These are phyloP conservation scores for Aphrophora alni DNA, from an alignment of 2,888 invertebrate genomes.

Conservation along the genomic window DNA sequence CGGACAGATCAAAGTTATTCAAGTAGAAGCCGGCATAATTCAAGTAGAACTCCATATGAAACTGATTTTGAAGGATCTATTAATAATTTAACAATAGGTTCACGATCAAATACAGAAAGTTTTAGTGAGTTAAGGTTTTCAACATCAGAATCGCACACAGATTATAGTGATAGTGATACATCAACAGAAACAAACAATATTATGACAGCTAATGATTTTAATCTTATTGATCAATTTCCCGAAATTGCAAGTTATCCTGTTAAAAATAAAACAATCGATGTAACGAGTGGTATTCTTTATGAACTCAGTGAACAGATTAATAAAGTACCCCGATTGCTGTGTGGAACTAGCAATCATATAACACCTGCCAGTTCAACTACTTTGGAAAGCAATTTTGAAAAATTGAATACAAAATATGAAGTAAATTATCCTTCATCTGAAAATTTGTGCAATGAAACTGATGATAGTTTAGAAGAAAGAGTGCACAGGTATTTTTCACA, in stretches of 20 bases:
- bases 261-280: conserved; percentile 16
- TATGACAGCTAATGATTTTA: background rate
- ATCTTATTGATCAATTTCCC: conserved; percentile 24
- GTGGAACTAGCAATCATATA: conserved; percentile 2
- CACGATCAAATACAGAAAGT: conserved; percentile 38
- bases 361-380: background rate
- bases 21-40: conserved; percentile 16
- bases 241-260: conserved; percentile 10
- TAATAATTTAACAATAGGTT: conserved; percentile 21
- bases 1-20: background rate
- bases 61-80: conserved; percentile 33
- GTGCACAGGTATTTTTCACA: conserved; percentile 31
- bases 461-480: conserved; percentile 29
- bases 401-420: background rate
- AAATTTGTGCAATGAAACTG: background rate
- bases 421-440: background rate
- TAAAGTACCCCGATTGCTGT: conserved; percentile 43
- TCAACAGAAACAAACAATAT: background rate
- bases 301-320: conserved; percentile 46
- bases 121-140: conserved; percentile 40
- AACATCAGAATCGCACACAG: conserved; percentile 36
- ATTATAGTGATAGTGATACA: conserved; percentile 26
- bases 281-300: conserved; percentile 47
- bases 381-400: conserved; percentile 13
- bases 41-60: conserved; percentile 25